These are phyloP conservation scores for Mormyrops boulengeri DNA, from an alignment of 2,797 vertebrate genomes.

Conservation along the genomic window DNA sequence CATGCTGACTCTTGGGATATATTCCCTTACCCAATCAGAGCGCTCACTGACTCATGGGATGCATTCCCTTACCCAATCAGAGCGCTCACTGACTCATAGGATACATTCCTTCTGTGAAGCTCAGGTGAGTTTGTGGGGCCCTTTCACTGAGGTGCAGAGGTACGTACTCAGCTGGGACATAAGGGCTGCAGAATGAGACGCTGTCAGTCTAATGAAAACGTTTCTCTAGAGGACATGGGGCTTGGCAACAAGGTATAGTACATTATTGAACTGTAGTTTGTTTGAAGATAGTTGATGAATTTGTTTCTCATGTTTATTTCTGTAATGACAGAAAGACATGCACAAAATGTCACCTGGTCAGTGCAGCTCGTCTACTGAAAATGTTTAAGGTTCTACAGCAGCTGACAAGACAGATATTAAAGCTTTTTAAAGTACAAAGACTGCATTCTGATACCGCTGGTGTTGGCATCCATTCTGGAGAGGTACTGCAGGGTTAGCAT, in stretches of 20 bases:
- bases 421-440: background rate
- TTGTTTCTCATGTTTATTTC: background rate
- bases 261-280: background rate
- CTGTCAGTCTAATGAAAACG: background rate
- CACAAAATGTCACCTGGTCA: background rate
- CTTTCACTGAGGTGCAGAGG: background rate
- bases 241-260: background rate
- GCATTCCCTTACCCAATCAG: background rate
- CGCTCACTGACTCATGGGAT: background rate
- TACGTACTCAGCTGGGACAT: background rate
- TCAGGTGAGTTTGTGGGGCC: background rate
- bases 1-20: background rate
- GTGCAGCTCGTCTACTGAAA: background rate
- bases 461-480: background rate
- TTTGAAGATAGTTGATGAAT: background rate
- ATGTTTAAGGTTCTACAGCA: background rate
- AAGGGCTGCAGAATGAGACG: background rate
- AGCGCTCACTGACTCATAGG: background rate
- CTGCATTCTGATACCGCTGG: background rate
- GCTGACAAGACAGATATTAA: background rate
- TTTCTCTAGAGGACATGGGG: background rate
- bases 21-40: background rate
- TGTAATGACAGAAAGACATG: background rate
- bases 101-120: background rate
- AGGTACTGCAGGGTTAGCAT: background rate